Percentiles rank a stretch among this genome's conserved stretches.
Conservation (phyloP, 2,113 vertebrate genomes). For the Eulacestoma nigropectus region DNA sequence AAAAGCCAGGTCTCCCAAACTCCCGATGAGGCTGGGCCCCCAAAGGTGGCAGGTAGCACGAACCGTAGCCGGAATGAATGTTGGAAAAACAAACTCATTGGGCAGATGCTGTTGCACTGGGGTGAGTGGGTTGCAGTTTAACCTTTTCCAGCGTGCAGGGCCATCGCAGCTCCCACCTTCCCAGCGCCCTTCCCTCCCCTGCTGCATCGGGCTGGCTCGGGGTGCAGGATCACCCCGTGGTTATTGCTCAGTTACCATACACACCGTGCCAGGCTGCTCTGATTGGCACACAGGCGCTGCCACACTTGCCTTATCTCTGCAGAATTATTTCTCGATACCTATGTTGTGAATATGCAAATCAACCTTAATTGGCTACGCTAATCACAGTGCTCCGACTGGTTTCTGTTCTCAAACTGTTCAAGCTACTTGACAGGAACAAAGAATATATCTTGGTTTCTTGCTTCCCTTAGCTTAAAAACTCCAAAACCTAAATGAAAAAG, state of each 20-base stretch:
- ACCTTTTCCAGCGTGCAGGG: neutral
- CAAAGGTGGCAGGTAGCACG: neutral
- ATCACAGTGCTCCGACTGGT: slow-evolving; percentile 42
- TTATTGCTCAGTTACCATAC: neutral
- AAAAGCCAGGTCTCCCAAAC: neutral
- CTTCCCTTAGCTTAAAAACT: slow-evolving; percentile 26
- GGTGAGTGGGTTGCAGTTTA: neutral
- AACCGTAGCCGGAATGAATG: neutral
- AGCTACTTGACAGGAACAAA: slow-evolving; percentile 62
- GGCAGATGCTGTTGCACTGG: neutral
- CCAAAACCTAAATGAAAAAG: slow-evolving; percentile 37
- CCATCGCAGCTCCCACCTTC: neutral
- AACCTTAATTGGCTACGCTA: slow-evolving; percentile 40
- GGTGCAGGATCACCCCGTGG: neutral
- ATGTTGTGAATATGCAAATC: slow-evolving; percentile 59
- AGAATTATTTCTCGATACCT: slow-evolving; percentile 32
- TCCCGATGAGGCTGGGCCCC: neutral
- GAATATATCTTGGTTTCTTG: slow-evolving; percentile 37
- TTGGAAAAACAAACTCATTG: neutral
- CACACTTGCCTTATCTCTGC: neutral
- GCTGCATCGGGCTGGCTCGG: neutral
- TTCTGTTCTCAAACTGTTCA: slow-evolving; percentile 27
- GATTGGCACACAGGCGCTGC: slow-evolving; percentile 8
- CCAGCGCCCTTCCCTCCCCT: neutral
- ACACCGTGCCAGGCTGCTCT: neutral